Conservation (phyloP, 2,888 invertebrate species). For the Smittia aterrima region DNA sequence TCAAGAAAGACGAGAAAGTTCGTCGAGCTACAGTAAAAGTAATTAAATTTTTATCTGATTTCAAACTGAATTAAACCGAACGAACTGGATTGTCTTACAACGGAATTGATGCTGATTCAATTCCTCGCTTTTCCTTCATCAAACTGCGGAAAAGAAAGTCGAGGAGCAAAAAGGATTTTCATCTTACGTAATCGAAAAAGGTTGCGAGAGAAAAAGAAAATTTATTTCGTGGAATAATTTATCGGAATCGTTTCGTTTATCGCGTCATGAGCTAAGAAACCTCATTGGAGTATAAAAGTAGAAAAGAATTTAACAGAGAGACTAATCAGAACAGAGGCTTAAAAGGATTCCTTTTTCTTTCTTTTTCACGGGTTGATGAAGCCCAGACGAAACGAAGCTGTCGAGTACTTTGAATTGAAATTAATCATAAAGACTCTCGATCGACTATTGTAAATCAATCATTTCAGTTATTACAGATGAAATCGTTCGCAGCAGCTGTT, state of each 20-base stretch:
- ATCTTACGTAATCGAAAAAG: conserved; percentile 8
- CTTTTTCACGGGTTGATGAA: no score
- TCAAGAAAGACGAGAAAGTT: background rate
- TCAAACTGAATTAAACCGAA: conserved; percentile 39
- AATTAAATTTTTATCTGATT: conserved; percentile 41
- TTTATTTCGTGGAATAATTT: conserved; percentile 36
- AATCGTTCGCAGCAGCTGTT: no score
- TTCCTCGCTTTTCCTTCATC: conserved; percentile 14
- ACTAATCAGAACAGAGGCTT: no score
- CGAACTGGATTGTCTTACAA: conserved; percentile 27
- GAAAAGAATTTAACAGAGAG: no score
- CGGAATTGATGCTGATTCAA: conserved; percentile 27
- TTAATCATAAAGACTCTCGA: no score
- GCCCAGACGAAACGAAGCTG: no score
- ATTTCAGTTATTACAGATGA: no score
- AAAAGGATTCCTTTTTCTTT: no score
- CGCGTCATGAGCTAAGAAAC: no score
- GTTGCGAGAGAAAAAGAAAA: conserved; percentile 20
- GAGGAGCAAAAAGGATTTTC: background rate
- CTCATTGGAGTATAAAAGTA: no score
- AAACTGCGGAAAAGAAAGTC: background rate
- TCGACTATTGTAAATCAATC: no score
- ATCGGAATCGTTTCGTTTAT: conserved; percentile 23
- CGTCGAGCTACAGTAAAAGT: conserved; percentile 15
- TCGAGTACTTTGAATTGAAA: no score